Percentiles rank a stretch among this genome's conserved stretches.
Conservation (phyloP, 2,797 vertebrate species). For the Sebastolobus altivelis region DNA sequence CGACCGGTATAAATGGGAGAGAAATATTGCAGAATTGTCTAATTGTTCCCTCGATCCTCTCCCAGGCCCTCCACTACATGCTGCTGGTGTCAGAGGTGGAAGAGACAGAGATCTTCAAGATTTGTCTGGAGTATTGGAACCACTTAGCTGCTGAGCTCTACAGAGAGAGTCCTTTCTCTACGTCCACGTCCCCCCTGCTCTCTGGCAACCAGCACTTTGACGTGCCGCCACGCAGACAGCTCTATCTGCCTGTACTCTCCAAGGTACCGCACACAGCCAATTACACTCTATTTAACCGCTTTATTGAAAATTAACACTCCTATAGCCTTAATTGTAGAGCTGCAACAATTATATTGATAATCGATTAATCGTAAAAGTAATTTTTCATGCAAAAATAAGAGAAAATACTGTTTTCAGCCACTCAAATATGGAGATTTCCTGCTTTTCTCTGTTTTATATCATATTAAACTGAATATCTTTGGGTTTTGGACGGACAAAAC, state of each 20-base stretch:
- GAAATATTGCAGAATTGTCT: background rate
- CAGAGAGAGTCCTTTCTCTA: constrained; percentile 95
- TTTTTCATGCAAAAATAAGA: no score
- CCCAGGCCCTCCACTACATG: constrained; percentile 86
- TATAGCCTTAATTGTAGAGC: background rate
- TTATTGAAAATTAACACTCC: background rate
- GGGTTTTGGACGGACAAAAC: no score
- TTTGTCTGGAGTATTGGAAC: constrained; percentile 98
- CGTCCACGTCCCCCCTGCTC: constrained; percentile 92
- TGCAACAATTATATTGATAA: background rate
- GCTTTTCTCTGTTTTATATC: no score
- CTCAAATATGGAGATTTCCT: no score
- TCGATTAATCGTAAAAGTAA: no score
- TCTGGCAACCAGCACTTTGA: constrained; percentile 97
- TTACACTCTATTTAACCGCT: background rate
- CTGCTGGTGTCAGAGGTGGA: constrained; percentile 97
- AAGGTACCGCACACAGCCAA: constrained; percentile 84
- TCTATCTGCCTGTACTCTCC: constrained; percentile 95
- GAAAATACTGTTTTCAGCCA: no score
- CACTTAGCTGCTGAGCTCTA: constrained; percentile 97
- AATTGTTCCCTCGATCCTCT: background rate
- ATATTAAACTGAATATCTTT: no score
- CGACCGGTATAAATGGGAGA: background rate
- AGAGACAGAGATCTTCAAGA: constrained; percentile 98
- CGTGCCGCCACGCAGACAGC: constrained; percentile 94